phyloP scores from a whole-genome alignment of 2,113 vertebrate species.

The Cyprinodon brontotheroides region DNA sequence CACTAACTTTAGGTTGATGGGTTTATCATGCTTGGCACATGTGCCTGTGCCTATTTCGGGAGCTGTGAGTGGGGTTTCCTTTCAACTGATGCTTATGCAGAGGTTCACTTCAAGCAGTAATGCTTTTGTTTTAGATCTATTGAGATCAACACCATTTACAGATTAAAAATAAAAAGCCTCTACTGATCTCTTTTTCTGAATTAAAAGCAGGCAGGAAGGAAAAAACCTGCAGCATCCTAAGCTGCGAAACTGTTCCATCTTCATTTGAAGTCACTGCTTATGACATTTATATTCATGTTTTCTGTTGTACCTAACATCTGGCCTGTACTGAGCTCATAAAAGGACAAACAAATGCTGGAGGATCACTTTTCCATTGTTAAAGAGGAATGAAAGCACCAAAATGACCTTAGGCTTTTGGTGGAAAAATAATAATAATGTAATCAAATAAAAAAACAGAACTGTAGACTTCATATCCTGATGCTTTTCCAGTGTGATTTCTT shows the following conservation, averaged over 20 bases:
- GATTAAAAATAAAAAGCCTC: background rate
- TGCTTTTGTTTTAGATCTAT: slow-evolving; percentile 11
- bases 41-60: slow-evolving; percentile 43
- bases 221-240: slow-evolving; percentile 19
- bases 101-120: slow-evolving; percentile 12
- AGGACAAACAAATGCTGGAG: background rate
- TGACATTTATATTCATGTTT: background rate
- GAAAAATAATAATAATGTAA: no score
- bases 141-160: slow-evolving; percentile 17
- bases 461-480: slow-evolving; percentile 3
- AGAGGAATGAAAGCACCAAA: slow-evolving; percentile 7
- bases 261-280: background rate
- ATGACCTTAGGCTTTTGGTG: background rate
- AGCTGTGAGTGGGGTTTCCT: slow-evolving; percentile 38
- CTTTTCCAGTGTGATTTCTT: slow-evolving; percentile 13
- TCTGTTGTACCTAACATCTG: background rate
- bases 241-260: background rate
- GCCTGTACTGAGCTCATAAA: background rate
- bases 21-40: slow-evolving; percentile 52
- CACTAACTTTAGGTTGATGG: slow-evolving; percentile 57
- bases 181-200: background rate
- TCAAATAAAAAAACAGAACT: slow-evolving; percentile 2
- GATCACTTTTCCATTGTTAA: slow-evolving; percentile 7
- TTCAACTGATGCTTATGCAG: slow-evolving; percentile 39
- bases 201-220: slow-evolving; percentile 4